Evolutionary conservation across 1,140 invertebrate genomes (phyloP).

Genomic region (Drosophila prosaltans): DNA sequence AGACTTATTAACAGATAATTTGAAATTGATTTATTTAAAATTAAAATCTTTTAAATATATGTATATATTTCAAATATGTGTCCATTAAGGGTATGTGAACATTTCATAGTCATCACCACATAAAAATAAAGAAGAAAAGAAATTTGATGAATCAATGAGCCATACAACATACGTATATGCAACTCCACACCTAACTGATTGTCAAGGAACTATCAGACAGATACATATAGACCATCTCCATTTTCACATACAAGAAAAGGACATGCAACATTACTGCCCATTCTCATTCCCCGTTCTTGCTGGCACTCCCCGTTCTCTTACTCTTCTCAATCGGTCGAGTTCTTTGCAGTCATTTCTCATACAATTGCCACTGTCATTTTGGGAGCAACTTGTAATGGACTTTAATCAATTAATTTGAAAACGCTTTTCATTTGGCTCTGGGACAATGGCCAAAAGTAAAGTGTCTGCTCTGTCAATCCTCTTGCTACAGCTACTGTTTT

Average conservation of each 20-base stretch:
- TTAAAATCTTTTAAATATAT: no score
- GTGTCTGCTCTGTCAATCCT: conserved; percentile 43
- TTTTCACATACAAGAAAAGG: no score
- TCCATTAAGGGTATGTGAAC: no score
- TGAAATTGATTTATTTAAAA: no score
- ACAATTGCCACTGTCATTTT: conserved; percentile 80
- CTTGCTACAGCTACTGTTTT: not conserved
- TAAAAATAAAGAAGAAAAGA: not conserved
- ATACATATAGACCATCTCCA: not conserved
- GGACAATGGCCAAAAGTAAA: conserved; percentile 60
- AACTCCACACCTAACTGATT: not conserved
- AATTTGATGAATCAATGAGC: conserved; percentile 40
- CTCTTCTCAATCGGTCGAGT: conserved; percentile 34
- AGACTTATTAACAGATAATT: no score
- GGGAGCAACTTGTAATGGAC: conserved; percentile 78
- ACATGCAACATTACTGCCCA: no score
- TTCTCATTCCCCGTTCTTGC: no score
- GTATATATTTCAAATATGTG: no score
- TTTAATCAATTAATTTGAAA: conserved; percentile 82
- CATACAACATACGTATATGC: conserved; percentile 48
- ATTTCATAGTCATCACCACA: not conserved
- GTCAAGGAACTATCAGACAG: not conserved
- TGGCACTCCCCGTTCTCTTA: not conserved
- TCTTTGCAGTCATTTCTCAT: conserved; percentile 72
- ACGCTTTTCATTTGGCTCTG: conserved; percentile 74